Evolutionary conservation across 2,113 vertebrate genomes (phyloP).

Genomic region (Cichladusa arquata): DNA sequence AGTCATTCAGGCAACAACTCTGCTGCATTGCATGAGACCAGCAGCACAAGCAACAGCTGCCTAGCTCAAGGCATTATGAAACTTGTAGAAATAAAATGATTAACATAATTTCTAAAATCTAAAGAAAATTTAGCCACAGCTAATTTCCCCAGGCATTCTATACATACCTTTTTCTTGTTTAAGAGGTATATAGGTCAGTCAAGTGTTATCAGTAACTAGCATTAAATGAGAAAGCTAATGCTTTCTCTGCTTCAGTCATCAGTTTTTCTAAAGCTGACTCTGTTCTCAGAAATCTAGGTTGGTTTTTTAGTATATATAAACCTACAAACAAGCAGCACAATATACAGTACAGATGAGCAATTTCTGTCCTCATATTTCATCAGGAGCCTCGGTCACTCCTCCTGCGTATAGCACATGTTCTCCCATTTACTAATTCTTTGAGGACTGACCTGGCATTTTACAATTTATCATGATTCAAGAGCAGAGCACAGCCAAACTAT

Average conservation of each 20-base stretch:
- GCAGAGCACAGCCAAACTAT: background rate
- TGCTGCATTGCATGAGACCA: background rate
- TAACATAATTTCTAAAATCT: constrained; percentile 8
- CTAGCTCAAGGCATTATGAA: background rate
- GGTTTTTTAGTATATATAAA: background rate
- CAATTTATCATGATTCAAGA: background rate
- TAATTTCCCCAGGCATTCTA: constrained; percentile 3
- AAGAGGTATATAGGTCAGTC: constrained; percentile 10
- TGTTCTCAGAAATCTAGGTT: background rate
- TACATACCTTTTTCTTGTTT: constrained; percentile 32
- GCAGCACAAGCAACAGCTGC: background rate
- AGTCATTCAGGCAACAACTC: background rate
- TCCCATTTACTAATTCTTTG: background rate
- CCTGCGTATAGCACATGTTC: background rate
- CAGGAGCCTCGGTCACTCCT: background rate
- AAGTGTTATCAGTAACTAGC: background rate
- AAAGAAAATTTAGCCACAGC: background rate
- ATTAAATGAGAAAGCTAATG: constrained; percentile 43
- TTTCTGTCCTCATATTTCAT: background rate
- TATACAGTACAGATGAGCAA: background rate
- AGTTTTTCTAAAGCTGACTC: constrained; percentile 14
- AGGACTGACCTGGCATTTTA: background rate
- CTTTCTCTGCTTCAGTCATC: constrained; percentile 18
- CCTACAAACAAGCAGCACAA: background rate
- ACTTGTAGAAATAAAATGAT: background rate